Percentiles rank a stretch among this genome's conserved stretches.
phyloP scores from a whole-genome alignment of 1,140 invertebrate species.

The Drosophila chauvacae region DNA sequence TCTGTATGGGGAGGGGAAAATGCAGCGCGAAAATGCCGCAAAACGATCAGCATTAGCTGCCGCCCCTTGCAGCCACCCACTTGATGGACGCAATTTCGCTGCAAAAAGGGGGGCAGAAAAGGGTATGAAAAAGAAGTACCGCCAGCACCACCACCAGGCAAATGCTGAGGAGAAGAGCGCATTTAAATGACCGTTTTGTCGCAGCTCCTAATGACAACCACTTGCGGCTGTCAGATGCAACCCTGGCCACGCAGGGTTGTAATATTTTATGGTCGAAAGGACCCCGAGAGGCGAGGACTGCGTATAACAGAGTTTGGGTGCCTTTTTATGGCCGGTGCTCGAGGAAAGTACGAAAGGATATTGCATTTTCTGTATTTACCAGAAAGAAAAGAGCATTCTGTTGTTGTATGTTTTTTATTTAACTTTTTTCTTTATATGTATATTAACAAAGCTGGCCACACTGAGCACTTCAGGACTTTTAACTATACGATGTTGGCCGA shows the following conservation, averaged over 20 bases:
- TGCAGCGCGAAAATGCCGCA: slow-evolving; percentile 68
- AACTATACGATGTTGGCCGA: too few relatives aligned
- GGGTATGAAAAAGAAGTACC: slow-evolving; percentile 15
- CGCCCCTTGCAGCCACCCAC: slow-evolving; percentile 40
- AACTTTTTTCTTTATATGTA: too few relatives aligned
- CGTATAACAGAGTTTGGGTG: slow-evolving; percentile 7
- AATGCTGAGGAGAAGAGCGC: slow-evolving; percentile 59
- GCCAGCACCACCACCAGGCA: neutral
- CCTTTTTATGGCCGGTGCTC: slow-evolving; percentile 18
- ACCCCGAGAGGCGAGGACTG: neutral
- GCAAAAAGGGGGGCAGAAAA: slow-evolving; percentile 4
- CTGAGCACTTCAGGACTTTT: too few relatives aligned
- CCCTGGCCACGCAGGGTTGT: slow-evolving; percentile 70
- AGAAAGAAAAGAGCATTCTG: neutral
- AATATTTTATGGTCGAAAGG: slow-evolving; percentile 70
- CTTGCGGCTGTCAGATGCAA: slow-evolving; percentile 82
- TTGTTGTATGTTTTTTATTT: neutral
- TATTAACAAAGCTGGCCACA: too few relatives aligned
- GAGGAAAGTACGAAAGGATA: neutral
- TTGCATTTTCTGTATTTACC: slow-evolving; percentile 5
- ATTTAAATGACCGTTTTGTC: slow-evolving; percentile 80
- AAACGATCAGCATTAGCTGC: slow-evolving; percentile 68
- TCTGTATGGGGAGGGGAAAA: neutral
- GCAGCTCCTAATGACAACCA: slow-evolving; percentile 76
- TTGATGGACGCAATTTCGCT: slow-evolving; percentile 74